These are phyloP conservation scores for Saccostrea cuccullata DNA, from an alignment of 1,140 invertebrate species.

Conservation along the genomic window DNA sequence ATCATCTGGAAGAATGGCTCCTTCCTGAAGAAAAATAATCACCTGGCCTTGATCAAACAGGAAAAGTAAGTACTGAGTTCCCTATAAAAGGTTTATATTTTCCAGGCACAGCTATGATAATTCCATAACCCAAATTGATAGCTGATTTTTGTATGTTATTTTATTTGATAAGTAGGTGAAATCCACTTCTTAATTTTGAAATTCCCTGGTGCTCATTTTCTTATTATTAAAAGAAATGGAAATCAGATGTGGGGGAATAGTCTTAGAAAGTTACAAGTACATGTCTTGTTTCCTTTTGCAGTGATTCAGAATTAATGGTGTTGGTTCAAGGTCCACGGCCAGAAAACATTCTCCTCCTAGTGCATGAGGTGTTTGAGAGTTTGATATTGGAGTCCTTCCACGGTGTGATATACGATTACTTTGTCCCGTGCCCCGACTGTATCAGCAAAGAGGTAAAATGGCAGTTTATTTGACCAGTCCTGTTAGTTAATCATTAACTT, in stretches of 20 bases:
- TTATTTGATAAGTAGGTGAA: no score
- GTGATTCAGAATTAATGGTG: slow-evolving; percentile 70
- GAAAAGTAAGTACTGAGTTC: slow-evolving; percentile 51
- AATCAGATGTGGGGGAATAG: no score
- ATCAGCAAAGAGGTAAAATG: slow-evolving; percentile 68
- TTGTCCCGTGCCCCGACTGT: slow-evolving; percentile 76
- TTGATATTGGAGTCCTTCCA: slow-evolving; percentile 76
- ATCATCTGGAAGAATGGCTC: slow-evolving; percentile 77
- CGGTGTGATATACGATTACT: slow-evolving; percentile 75
- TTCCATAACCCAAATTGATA: no score
- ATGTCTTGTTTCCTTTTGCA: slow-evolving; percentile 44
- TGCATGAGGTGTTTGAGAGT: slow-evolving; percentile 76
- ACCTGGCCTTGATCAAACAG: slow-evolving; percentile 73
- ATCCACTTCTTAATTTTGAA: no score
- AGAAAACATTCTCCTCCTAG: slow-evolving; percentile 76
- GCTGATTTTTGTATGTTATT: no score
- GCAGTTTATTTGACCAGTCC: not conserved
- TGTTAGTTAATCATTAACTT: no score
- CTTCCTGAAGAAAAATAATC: slow-evolving; percentile 75
- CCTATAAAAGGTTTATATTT: not conserved
- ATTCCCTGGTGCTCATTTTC: no score
- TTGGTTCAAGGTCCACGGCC: slow-evolving; percentile 75
- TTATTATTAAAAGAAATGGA: no score
- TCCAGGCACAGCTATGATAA: not conserved
- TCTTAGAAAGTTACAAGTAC: not conserved